Conservation (phyloP, 2,113 vertebrate genomes). For the Thryonomys swinderianus region DNA sequence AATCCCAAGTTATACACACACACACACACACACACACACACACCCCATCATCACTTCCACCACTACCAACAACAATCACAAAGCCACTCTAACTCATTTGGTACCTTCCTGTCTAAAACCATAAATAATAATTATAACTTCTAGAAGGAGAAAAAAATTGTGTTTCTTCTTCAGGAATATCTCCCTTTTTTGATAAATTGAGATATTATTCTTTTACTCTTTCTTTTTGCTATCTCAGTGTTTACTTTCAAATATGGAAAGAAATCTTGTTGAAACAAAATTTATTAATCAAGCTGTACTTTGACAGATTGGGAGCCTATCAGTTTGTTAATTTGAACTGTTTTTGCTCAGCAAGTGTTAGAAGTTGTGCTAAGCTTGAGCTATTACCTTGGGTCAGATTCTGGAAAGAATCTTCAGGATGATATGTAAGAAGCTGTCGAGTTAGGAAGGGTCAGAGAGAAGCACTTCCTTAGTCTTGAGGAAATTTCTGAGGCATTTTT, state of each 20-base stretch:
- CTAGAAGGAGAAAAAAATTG: neutral
- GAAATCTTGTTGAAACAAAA: neutral
- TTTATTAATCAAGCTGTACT: constrained; percentile 21
- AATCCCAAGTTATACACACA: neutral
- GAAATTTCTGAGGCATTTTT: constrained; percentile 36
- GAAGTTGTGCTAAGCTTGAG: neutral
- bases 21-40: neutral
- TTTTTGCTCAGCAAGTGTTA: neutral
- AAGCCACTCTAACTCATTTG: constrained; percentile 59
- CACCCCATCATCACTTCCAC: neutral
- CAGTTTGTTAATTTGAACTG: neutral
- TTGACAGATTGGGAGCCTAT: neutral
- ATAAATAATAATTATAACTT: constrained; percentile 70
- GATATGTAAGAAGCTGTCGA: constrained; percentile 14
- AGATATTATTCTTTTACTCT: constrained; percentile 29
- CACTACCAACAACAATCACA: neutral
- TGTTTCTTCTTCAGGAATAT: neutral
- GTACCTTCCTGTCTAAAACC: constrained; percentile 58
- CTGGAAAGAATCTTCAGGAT: neutral
- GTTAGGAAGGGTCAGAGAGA: neutral
- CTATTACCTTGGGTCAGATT: neutral
- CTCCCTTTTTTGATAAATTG: neutral
- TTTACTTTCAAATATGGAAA: constrained; percentile 38
- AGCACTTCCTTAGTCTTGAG: constrained; percentile 8
- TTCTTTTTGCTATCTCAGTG: neutral